These are phyloP conservation scores for Manacus vitellinus DNA, from an alignment of 2,113 vertebrate genomes.

Conservation along the genomic window DNA sequence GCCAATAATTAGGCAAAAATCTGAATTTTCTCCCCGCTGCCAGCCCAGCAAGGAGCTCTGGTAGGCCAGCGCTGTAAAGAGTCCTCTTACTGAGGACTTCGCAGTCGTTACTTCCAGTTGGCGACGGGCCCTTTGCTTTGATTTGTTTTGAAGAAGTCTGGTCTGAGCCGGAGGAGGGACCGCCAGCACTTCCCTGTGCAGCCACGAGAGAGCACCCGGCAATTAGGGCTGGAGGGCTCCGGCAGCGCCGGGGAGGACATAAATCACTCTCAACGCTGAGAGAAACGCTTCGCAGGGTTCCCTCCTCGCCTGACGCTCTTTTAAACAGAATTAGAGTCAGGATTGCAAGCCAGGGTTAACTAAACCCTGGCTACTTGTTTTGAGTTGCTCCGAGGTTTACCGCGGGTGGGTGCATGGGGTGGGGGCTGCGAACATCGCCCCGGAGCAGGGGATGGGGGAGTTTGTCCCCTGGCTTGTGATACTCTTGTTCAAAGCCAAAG, in stretches of 20 bases:
- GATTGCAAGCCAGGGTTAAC: neutral
- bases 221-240: constrained; percentile 58
- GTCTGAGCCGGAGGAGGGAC: neutral
- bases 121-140: neutral
- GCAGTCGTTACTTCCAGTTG: neutral
- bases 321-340: neutral
- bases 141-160: neutral
- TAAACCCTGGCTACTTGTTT: neutral
- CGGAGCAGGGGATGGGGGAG: neutral
- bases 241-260: neutral
- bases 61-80: neutral
- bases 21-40: neutral
- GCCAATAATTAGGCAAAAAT: neutral
- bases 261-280: neutral
- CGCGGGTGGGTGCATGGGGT: rapidly evolving
- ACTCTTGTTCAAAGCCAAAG: neutral
- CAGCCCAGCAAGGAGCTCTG: neutral
- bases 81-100: neutral
- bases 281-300: neutral
- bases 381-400: neutral
- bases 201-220: constrained; percentile 81
- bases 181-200: constrained; percentile 67
- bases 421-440: neutral
- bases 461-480: neutral
- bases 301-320: neutral